Percentiles rank a stretch among this genome's conserved stretches.
phyloP scores from a whole-genome alignment of 2,797 vertebrate species.

The Pitangus sulphuratus region DNA sequence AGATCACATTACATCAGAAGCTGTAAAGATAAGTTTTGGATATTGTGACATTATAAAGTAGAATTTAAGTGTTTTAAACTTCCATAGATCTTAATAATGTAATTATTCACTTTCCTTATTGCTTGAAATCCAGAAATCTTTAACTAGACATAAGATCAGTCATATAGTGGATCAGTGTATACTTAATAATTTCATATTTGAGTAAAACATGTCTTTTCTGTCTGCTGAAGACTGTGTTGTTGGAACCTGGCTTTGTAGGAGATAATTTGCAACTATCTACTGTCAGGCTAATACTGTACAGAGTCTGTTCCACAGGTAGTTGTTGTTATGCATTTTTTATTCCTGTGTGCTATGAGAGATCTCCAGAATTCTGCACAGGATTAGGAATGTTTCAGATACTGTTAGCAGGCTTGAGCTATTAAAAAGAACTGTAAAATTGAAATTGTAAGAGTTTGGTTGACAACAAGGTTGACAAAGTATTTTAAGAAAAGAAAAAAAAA shows the following conservation, averaged over 20 bases:
- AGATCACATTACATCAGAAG: constrained; percentile 10
- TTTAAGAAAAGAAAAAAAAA: background rate
- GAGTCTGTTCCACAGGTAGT: background rate
- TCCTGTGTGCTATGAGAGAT: background rate
- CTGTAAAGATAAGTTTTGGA: constrained; percentile 30
- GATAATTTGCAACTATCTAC: background rate
- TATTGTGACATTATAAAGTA: constrained; percentile 2
- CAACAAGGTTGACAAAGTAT: background rate
- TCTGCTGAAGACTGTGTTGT: background rate
- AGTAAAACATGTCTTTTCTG: background rate
- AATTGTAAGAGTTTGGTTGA: background rate
- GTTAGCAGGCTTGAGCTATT: background rate
- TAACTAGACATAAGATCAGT: background rate
- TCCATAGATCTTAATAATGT: background rate
- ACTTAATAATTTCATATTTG: background rate
- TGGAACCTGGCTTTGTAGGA: background rate
- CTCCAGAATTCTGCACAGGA: background rate
- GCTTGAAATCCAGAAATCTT: background rate
- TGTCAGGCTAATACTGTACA: background rate
- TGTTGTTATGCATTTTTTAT: background rate
- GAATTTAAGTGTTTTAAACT: constrained; percentile 2
- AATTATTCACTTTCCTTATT: background rate
- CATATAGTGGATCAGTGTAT: background rate
- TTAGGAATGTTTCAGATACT: background rate
- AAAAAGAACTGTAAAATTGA: background rate